Percentiles rank a stretch among this genome's conserved stretches.
phyloP scores from a whole-genome alignment of 2,797 vertebrate species.

The Sebastes reedi region DNA sequence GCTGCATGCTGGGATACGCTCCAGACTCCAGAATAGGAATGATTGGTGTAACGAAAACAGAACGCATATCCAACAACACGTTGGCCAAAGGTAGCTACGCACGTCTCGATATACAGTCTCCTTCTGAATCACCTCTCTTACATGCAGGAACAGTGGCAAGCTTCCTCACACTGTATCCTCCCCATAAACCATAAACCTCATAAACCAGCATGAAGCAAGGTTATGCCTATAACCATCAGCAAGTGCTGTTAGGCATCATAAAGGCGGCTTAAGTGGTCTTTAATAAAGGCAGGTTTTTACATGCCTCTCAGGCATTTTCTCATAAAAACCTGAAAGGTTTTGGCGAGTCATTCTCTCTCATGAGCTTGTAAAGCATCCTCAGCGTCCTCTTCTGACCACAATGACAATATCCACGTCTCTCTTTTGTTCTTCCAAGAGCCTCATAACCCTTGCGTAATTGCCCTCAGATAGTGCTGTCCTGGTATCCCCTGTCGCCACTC shows the following conservation, averaged over 20 bases:
- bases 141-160: background rate
- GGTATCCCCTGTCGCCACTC: background rate
- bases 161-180: background rate
- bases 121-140: background rate
- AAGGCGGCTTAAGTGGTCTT: constrained; percentile 71
- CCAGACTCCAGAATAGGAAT: background rate
- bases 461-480: constrained; percentile 9
- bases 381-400: constrained; percentile 54
- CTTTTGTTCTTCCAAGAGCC: constrained; percentile 1
- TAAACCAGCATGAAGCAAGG: constrained; percentile 43
- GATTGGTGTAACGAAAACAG: background rate
- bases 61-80: background rate
- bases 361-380: constrained; percentile 52
- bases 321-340: constrained; percentile 68
- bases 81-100: background rate
- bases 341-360: constrained; percentile 46
- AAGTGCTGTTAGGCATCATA: constrained; percentile 59
- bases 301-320: constrained; percentile 60
- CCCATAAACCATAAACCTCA: constrained; percentile 35
- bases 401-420: constrained; percentile 12
- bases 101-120: background rate
- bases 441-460: constrained; percentile 29
- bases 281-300: constrained; percentile 72
- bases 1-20: constrained; percentile 16
- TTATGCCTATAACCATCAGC: constrained; percentile 52